phyloP scores from a whole-genome alignment of 2,797 vertebrate species.

The Hapalemur alaotrensis region DNA sequence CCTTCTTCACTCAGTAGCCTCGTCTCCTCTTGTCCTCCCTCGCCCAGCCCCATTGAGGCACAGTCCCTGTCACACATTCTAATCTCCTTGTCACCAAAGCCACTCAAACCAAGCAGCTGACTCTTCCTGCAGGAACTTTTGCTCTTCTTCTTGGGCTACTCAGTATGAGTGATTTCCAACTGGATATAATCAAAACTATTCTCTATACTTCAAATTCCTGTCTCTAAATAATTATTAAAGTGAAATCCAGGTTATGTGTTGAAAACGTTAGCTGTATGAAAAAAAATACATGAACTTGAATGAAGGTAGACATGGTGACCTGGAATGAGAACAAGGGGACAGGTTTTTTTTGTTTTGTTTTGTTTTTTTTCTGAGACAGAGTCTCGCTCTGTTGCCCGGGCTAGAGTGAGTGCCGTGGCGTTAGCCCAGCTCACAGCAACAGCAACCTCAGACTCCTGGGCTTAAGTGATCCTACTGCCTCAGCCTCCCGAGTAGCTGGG shows the following conservation, averaged over 20 bases:
- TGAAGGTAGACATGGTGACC: neutral
- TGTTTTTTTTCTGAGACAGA: too few relatives aligned
- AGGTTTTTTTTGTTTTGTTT: neutral
- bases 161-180: neutral
- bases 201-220: neutral
- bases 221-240: neutral
- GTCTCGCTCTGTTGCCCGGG: too few relatives aligned
- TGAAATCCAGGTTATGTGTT: neutral
- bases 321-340: neutral
- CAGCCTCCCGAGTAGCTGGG: too few relatives aligned
- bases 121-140: neutral
- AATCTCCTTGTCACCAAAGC: neutral
- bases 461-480: too few relatives aligned
- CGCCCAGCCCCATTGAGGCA: rapidly evolving
- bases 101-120: neutral
- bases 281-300: too few relatives aligned
- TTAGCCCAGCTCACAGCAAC: too few relatives aligned
- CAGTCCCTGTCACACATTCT: too few relatives aligned
- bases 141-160: neutral
- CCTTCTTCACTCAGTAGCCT: rapidly evolving
- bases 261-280: neutral
- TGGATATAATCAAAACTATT: too few relatives aligned
- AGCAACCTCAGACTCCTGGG: too few relatives aligned
- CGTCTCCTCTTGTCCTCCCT: neutral
- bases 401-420: too few relatives aligned